Evolutionary conservation across 2,888 invertebrate genomes (phyloP).

Genomic region (Podotricha telesiphe): DNA sequence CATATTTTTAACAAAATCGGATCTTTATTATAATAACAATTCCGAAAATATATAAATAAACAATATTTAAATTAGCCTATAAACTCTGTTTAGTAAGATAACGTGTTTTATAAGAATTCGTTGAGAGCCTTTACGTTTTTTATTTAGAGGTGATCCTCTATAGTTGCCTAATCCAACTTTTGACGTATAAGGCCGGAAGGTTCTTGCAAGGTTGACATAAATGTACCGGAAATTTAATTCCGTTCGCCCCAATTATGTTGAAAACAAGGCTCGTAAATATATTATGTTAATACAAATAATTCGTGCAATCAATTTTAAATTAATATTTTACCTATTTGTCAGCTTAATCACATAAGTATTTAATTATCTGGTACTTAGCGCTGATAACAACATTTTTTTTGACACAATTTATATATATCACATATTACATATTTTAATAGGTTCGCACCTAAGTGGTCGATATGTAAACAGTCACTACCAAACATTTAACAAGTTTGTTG

Average conservation of each 20-base stretch:
- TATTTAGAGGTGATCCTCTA: conserved; percentile 28
- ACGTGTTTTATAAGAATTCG: conserved; percentile 29
- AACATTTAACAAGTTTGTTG: conserved; percentile 42
- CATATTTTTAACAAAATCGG: conserved; percentile 4
- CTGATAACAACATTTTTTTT: neutral
- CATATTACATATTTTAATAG: neutral
- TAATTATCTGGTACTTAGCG: too few relatives aligned
- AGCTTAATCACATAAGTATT: too few relatives aligned
- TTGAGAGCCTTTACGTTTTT: conserved; percentile 23
- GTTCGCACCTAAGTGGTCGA: conserved; percentile 22
- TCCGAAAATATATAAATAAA: conserved; percentile 19
- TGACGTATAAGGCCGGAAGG: conserved; percentile 21
- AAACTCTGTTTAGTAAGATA: conserved; percentile 10
- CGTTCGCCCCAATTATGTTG: conserved; percentile 12
- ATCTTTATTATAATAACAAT: conserved; percentile 18
- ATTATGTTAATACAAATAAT: neutral
- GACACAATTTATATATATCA: neutral
- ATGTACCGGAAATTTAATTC: conserved; percentile 23
- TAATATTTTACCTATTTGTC: neutral
- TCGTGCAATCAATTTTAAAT: too few relatives aligned
- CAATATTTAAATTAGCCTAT: conserved; percentile 21
- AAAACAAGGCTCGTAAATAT: conserved; percentile 7
- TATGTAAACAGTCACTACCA: conserved; percentile 26
- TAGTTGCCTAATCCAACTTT: neutral
- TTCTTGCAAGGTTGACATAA: conserved; percentile 23